A percentile compares a stretch with the other conserved stretches of the same genome.
phyloP scores from a whole-genome alignment of 2,797 vertebrate species.

The Lindbergichthys nudifrons region DNA sequence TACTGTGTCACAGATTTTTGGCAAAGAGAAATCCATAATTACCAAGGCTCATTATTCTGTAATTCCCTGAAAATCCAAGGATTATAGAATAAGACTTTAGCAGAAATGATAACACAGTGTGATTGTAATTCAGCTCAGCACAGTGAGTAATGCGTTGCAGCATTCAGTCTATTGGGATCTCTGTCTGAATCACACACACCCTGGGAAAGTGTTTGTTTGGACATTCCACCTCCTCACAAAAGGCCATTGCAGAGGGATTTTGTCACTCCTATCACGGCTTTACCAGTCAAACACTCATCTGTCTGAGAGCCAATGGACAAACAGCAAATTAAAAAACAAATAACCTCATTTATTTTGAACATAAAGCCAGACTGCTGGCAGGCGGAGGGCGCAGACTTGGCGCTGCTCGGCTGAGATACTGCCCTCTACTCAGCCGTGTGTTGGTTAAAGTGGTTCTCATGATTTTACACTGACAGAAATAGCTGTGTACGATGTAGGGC shows the following conservation, averaged over 20 bases:
- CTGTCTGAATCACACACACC: conserved; percentile 59
- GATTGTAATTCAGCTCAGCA: conserved; percentile 67
- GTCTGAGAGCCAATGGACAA: conserved; percentile 36
- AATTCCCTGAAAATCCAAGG: conserved; percentile 58
- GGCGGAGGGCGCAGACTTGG: conserved; percentile 36
- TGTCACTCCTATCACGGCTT: conserved; percentile 47
- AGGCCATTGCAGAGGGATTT: conserved; percentile 61
- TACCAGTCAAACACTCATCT: conserved; percentile 49
- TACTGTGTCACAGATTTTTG: not conserved
- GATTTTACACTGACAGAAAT: conserved; percentile 70
- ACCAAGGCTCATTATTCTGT: conserved; percentile 42
- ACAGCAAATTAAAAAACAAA: conserved; percentile 43
- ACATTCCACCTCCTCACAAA: conserved; percentile 71
- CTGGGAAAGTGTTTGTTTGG: conserved; percentile 81
- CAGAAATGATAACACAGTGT: conserved; percentile 46
- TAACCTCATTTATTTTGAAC: conserved; percentile 44
- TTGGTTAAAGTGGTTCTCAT: conserved; percentile 70
- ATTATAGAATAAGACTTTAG: conserved; percentile 67
- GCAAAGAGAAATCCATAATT: conserved; percentile 17
- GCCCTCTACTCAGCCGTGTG: conserved; percentile 59
- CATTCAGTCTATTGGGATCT: conserved; percentile 48
- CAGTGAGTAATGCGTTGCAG: conserved; percentile 57
- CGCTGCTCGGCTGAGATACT: conserved; percentile 34
- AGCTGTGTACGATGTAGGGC: conserved; percentile 55
- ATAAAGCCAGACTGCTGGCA: conserved; percentile 26